Percentiles rank a stretch among this genome's conserved stretches.
These are phyloP conservation scores for Asarcornis scutulata DNA, from an alignment of 2,113 vertebrate genomes.

Conservation along the genomic window DNA sequence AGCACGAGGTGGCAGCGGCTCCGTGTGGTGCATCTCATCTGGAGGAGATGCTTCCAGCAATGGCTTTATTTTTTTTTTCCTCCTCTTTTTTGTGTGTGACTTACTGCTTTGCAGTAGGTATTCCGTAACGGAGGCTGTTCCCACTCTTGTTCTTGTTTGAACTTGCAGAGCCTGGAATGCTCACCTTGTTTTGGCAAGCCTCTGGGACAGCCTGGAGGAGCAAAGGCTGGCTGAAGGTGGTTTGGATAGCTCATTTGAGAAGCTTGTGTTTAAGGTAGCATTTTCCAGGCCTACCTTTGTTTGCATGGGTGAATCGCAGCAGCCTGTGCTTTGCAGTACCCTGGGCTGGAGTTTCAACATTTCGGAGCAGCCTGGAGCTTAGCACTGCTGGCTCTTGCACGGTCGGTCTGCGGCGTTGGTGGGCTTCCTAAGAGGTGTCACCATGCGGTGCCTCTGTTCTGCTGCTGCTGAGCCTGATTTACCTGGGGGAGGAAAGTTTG, in stretches of 20 bases:
- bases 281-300: neutral
- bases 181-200: neutral
- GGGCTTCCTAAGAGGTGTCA: neutral
- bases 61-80: neutral
- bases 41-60: neutral
- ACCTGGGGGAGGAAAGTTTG: neutral
- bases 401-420: neutral
- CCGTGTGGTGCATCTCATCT: accelerated
- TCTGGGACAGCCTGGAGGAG: neutral
- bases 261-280: neutral
- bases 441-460: neutral
- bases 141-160: neutral
- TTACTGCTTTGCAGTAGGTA: neutral
- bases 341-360: neutral
- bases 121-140: neutral
- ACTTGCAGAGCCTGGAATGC: neutral
- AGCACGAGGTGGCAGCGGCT: neutral
- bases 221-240: neutral
- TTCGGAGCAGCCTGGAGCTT: neutral
- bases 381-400: neutral
- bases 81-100: neutral
- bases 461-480: no score
- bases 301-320: neutral
- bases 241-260: neutral
- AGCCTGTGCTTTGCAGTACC: neutral